phyloP scores from a whole-genome alignment of 2,797 vertebrate species.

The Vespertilio murinus region DNA sequence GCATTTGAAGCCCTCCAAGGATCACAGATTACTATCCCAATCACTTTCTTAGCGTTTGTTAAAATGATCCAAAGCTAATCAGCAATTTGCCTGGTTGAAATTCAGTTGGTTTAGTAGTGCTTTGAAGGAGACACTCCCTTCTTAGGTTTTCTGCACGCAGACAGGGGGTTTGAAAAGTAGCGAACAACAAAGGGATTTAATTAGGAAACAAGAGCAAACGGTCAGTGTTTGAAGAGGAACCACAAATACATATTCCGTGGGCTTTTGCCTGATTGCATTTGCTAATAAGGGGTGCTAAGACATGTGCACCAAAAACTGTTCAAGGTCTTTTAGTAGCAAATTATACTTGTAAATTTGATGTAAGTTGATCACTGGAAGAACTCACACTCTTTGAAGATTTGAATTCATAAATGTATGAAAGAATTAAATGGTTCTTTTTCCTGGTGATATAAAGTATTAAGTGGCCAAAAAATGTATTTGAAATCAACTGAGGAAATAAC shows the following conservation, averaged over 20 bases:
- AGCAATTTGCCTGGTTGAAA: conserved; percentile 64
- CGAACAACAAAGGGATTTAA: conserved; percentile 73
- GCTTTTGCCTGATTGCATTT: conserved; percentile 78
- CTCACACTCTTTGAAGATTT: conserved; percentile 73
- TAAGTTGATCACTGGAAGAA: conserved; percentile 71
- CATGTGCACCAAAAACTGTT: conserved; percentile 61
- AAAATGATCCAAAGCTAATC: conserved; percentile 50
- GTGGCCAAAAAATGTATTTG: conserved; percentile 51
- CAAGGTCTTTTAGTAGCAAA: conserved; percentile 74
- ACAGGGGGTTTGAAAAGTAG: conserved; percentile 56
- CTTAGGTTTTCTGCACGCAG: conserved; percentile 58
- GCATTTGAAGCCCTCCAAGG: not conserved
- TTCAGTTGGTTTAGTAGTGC: not conserved
- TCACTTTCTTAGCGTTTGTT: conserved; percentile 60
- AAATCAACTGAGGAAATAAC: conserved; percentile 74
- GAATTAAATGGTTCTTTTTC: conserved; percentile 63
- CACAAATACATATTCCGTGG: conserved; percentile 10
- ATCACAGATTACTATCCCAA: not conserved
- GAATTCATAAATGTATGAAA: conserved; percentile 69
- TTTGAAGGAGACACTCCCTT: conserved; percentile 46
- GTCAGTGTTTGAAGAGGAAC: conserved; percentile 67
- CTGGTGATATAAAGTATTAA: conserved; percentile 69
- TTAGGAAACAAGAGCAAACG: conserved; percentile 78
- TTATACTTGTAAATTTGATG: conserved; percentile 78
- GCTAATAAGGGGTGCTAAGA: conserved; percentile 71